phyloP scores from a whole-genome alignment of 2,888 invertebrate species.

The Acanthosepion pharaonis region DNA sequence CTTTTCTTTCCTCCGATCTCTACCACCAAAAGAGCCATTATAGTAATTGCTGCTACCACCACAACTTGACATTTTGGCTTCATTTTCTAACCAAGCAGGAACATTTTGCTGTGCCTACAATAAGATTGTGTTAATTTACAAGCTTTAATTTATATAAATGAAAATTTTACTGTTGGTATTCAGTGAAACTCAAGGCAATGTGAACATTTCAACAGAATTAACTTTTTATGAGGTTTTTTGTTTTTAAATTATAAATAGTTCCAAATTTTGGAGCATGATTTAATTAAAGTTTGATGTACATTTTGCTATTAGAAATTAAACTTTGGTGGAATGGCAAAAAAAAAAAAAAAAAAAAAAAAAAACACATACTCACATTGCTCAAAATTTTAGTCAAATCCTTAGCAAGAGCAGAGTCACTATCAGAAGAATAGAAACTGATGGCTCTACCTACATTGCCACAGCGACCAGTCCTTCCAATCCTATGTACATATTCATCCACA shows the following conservation, averaged over 20 bases:
- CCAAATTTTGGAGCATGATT: too few species aligned
- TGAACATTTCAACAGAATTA: too few species aligned
- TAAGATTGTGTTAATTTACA: neutral
- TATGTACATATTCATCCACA: conserved; percentile 99
- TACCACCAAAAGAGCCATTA: conserved; percentile 73
- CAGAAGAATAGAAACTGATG: conserved; percentile 65
- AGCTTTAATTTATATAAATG: too few species aligned
- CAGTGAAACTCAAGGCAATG: too few species aligned
- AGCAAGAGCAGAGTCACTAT: conserved; percentile 78
- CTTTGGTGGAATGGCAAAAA: too few species aligned
- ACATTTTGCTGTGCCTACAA: conserved; percentile 83
- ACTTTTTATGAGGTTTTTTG: too few species aligned
- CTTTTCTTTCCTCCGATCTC: conserved; percentile 65
- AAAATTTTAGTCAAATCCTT: conserved; percentile 83
- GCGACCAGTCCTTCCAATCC: conserved; percentile 97
- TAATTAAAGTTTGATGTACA: too few species aligned
- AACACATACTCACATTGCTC: conserved; percentile 76
- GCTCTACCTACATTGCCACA: conserved; percentile 93
- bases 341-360: neutral
- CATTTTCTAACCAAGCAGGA: conserved; percentile 82
- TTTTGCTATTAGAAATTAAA: too few species aligned
- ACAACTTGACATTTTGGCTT: conserved; percentile 71
- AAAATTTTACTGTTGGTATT: too few species aligned
- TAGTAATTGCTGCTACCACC: conserved; percentile 61
- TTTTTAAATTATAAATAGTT: too few species aligned